phyloP scores from a whole-genome alignment of 2,113 vertebrate genomes.

The Spilogale gracilis region DNA sequence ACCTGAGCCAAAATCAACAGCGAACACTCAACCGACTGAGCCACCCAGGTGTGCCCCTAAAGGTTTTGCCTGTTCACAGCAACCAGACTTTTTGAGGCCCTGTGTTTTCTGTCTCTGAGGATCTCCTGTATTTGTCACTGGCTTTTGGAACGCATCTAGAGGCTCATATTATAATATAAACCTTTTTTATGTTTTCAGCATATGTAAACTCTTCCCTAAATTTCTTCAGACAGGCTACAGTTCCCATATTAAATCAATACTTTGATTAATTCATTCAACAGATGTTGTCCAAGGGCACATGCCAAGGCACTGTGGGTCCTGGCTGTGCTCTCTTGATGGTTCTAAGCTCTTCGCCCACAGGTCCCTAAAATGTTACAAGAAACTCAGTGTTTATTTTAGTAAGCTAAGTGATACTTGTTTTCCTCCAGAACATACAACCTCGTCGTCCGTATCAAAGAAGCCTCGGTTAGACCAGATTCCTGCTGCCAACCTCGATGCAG shows the following conservation, averaged over 20 bases:
- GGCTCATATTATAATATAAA: background rate
- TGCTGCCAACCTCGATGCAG: slow-evolving; percentile 98
- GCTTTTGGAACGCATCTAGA: background rate
- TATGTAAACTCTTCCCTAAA: background rate
- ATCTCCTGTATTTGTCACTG: background rate
- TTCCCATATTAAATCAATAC: background rate
- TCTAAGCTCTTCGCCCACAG: background rate
- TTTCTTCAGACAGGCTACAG: background rate
- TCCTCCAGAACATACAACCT: slow-evolving; percentile 94
- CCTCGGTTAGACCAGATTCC: slow-evolving; percentile 98
- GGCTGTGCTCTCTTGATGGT: background rate
- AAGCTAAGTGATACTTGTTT: slow-evolving; percentile 51
- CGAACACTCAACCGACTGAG: background rate
- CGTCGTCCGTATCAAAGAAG: slow-evolving; percentile 97
- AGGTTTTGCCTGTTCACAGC: background rate
- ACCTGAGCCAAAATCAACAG: background rate
- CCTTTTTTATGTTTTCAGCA: background rate
- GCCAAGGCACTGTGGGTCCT: background rate
- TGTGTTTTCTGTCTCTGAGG: background rate
- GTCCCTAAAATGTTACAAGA: background rate
- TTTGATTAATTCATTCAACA: background rate
- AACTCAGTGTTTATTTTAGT: slow-evolving; percentile 16
- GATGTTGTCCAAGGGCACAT: background rate
- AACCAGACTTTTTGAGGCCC: background rate
- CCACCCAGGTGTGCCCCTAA: background rate